Evolutionary conservation across 1,140 invertebrate genomes (phyloP).

Genomic region (Eufriesea mexicana): DNA sequence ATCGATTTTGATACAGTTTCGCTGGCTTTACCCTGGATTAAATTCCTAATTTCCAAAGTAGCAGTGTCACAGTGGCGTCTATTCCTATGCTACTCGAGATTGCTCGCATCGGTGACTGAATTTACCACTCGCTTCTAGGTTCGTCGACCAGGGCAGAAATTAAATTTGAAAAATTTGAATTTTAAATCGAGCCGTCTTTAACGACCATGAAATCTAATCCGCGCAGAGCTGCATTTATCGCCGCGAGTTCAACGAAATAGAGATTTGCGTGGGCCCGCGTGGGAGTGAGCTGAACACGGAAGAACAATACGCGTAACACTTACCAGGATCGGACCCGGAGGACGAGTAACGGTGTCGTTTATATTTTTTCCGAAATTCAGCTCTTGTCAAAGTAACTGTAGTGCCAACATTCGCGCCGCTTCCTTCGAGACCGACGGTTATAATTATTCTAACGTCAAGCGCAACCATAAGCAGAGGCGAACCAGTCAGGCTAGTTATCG

Average conservation of each 20-base stretch:
- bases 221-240: not conserved
- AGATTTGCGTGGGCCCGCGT: constrained; percentile 41
- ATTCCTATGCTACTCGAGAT: too few relatives aligned
- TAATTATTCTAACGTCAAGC: constrained; percentile 25
- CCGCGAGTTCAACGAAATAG: constrained; percentile 32
- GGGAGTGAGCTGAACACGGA: constrained; percentile 26
- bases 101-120: too few relatives aligned
- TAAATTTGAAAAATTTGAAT: not conserved
- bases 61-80: too few relatives aligned
- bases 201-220: not conserved
- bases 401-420: not conserved
- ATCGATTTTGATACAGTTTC: too few relatives aligned
- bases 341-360: constrained; percentile 34
- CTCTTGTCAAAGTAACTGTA: constrained; percentile 39
- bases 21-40: too few relatives aligned
- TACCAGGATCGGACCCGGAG: not conserved
- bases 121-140: too few relatives aligned
- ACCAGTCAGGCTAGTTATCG: constrained; percentile 23
- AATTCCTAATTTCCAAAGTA: too few relatives aligned
- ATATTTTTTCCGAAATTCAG: constrained; percentile 33
- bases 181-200: not conserved
- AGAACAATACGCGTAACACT: constrained; percentile 40
- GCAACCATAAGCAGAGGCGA: not conserved
- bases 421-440: not conserved
- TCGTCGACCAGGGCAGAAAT: too few relatives aligned